Conservation (phyloP, 2,797 vertebrate genomes). For the Anguilla marmorata region DNA sequence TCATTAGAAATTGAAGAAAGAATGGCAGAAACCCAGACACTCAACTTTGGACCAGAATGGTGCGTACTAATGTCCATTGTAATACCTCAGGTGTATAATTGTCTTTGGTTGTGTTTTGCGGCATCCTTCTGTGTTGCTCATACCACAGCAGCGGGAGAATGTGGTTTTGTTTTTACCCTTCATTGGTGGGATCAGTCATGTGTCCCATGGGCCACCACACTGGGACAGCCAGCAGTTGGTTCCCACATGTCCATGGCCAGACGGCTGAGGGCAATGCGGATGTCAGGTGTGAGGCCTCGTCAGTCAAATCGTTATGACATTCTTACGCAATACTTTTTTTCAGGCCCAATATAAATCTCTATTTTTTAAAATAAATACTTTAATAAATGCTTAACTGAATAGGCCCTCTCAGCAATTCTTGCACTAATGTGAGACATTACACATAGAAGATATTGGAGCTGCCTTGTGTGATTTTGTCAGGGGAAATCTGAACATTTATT, state of each 20-base stretch:
- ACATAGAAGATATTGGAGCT: not conserved
- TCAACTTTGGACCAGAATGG: conserved; percentile 99
- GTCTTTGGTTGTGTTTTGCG: conserved; percentile 46
- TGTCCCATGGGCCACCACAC: not conserved
- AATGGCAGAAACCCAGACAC: conserved; percentile 99
- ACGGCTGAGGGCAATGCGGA: not conserved
- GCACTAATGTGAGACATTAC: too few species aligned
- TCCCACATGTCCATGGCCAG: not conserved
- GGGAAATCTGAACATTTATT: not conserved
- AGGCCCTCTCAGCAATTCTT: not conserved
- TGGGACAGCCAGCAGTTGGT: not conserved
- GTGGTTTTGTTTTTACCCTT: conserved; percentile 26
- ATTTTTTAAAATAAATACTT: not conserved
- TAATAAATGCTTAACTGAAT: not conserved
- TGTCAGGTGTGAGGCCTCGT: not conserved
- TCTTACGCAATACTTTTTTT: not conserved
- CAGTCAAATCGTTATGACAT: not conserved
- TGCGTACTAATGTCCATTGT: conserved; percentile 64
- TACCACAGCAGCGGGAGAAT: not conserved
- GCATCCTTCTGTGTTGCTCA: not conserved
- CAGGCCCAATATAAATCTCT: not conserved
- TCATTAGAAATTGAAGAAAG: conserved; percentile 72
- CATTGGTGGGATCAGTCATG: not conserved
- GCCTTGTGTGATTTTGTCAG: not conserved
- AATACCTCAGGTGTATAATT: conserved; percentile 15